Conservation (phyloP, 2,797 vertebrate species). For the Acrossocheilus wenchowensis region DNA sequence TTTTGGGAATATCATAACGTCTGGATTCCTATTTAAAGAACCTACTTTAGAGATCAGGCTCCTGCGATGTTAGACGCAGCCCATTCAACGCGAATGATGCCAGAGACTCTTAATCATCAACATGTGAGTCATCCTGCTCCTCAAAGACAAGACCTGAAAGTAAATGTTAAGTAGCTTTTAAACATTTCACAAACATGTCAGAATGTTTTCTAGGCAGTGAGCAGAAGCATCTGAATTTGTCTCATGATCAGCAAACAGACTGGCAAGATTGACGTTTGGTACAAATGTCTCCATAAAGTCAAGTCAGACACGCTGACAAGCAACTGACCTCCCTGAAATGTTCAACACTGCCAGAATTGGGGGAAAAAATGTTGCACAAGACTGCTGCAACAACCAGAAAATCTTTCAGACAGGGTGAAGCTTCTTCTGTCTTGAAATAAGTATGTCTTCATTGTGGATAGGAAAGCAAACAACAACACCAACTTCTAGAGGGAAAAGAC, state of each 20-base stretch:
- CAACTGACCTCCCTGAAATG: not conserved
- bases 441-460: not conserved
- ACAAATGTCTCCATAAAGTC: not conserved
- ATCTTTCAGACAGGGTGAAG: not conserved
- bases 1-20: conserved; percentile 19
- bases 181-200: conserved; percentile 1
- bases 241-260: not conserved
- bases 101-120: not conserved
- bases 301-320: not conserved
- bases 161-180: not conserved
- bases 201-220: not conserved
- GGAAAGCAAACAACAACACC: not conserved
- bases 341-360: not conserved
- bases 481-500: not conserved
- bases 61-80: not conserved
- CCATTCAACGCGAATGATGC: not conserved
- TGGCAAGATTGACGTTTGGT: not conserved
- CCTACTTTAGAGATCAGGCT: conserved; percentile 12
- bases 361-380: not conserved
- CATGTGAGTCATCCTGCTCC: conserved; percentile 7
- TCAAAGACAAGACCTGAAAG: not conserved
- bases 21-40: conserved; percentile 36
- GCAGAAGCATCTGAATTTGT: not conserved
- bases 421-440: not conserved
- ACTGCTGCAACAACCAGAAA: not conserved